Evolutionary conservation across 1,140 invertebrate species (phyloP).

Genomic region (Scaptomyza pallida): DNA sequence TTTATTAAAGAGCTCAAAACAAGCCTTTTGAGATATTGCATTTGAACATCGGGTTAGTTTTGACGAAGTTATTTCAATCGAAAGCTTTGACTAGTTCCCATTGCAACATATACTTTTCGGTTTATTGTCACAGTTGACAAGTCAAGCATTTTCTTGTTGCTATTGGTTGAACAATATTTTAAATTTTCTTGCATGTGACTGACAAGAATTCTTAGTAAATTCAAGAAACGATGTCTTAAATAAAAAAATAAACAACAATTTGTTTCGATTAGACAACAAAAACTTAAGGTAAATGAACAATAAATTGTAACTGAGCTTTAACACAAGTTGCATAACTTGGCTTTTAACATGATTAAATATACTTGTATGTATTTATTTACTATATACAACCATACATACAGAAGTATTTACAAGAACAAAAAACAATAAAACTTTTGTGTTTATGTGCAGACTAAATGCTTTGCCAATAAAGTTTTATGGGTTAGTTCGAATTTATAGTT

Average conservation of each 20-base stretch:
- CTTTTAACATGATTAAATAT: slow-evolving; percentile 62
- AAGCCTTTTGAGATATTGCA: no score
- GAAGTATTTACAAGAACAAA: slow-evolving; percentile 10
- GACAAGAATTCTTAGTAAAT: no score
- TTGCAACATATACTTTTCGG: no score
- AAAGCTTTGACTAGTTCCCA: no score
- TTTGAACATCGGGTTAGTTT: no score
- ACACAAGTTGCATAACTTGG: slow-evolving; percentile 36
- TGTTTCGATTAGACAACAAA: not conserved
- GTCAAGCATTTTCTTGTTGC: no score
- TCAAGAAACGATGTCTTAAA: no score
- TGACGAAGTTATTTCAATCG: no score
- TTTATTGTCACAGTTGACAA: no score
- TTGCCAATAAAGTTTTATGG: slow-evolving; percentile 64
- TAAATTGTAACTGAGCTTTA: slow-evolving; percentile 10
- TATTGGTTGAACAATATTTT: no score
- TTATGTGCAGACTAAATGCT: slow-evolving; percentile 64
- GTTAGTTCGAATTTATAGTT: slow-evolving; percentile 64
- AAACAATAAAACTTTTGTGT: slow-evolving; percentile 61
- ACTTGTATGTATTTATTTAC: slow-evolving; percentile 18
- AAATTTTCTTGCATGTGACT: no score
- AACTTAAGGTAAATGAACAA: slow-evolving; percentile 26
- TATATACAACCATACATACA: slow-evolving; percentile 25
- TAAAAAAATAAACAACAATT: not conserved
- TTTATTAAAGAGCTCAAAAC: no score